Evolutionary conservation across 2,888 invertebrate genomes (phyloP), one percentile per base, ranked within the genome.

Genomic region (Leptopilina myrica): DNA sequence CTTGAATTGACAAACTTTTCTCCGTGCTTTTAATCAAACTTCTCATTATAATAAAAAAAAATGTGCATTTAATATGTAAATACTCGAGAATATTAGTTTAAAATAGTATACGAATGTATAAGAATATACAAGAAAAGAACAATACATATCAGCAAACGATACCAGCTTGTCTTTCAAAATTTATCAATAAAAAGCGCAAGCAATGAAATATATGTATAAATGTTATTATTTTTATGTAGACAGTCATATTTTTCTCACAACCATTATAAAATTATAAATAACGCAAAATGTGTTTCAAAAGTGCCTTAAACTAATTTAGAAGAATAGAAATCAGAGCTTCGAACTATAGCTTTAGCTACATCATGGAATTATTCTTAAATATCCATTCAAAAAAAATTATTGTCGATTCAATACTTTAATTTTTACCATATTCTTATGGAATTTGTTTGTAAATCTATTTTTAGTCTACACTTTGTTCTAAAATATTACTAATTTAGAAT

Each of bases 291-390:
- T 64, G 46, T 33, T 46, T 26, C 26, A 79, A 76, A 62, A 62
- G 79, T 77, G 77, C 46, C 69, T 79, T 49, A 77, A 77, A 80
- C 75, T 75, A 49, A 73, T 78, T 78, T 79, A 79, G 76, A 79
- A 43, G 8, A 77, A 77, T 77, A 76, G 77, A 76, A 66, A 43
- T 7, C 20, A 64, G 67, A 69, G 67, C 76, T 59, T 62, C 46
- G 14, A 49, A 4, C 5, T 33, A 3, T 33, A 2, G 33, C 5
- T 33, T 33, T 33, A 33, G 33, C 33, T 33, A 33, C 5, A 3
- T 33, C 33, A 3, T 33, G 3, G 33, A 33, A 33, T 33, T 33
- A 33, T 33, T 33, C 33, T 33, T 33, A 33, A 20, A 33, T 33
- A 33, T 33, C 3, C 33, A 33, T 33, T 33, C 33, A 33, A 4